Conservation (phyloP, 2,797 vertebrate species). For the Gephyroberyx darwinii region DNA sequence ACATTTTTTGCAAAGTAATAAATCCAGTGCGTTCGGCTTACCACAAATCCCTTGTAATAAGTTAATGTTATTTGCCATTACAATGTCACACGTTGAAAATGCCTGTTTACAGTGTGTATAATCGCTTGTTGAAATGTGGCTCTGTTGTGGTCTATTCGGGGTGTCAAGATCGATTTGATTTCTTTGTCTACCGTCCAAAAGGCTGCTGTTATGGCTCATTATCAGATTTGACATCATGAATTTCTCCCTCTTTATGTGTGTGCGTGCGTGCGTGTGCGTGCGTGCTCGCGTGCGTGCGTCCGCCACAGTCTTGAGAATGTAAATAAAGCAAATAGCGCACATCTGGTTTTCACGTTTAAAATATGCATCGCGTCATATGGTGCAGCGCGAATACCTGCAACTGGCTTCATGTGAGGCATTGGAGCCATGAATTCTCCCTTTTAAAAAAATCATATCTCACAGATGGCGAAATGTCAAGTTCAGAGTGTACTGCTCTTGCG, state of each 20-base stretch:
- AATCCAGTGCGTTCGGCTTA: no score
- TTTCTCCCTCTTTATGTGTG: conserved; percentile 53
- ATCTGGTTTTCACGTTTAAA: conserved; percentile 90
- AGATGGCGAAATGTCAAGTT: conserved; percentile 7
- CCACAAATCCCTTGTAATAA: no score
- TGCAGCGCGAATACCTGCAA: conserved; percentile 49
- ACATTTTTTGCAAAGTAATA: no score
- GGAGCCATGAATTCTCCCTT: conserved; percentile 8
- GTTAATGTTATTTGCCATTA: neutral
- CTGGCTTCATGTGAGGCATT: conserved; percentile 31
- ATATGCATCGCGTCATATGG: conserved; percentile 61
- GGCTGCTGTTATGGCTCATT: conserved; percentile 46
- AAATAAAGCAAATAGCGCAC: conserved; percentile 89
- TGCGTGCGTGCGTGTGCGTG: no score
- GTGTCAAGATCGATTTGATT: conserved; percentile 39
- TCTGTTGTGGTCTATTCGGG: conserved; percentile 18
- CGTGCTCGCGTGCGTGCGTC: no score
- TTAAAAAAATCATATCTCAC: neutral
- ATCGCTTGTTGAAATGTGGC: conserved; percentile 29
- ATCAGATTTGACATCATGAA: conserved; percentile 80
- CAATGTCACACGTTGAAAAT: conserved; percentile 2
- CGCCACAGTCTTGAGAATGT: conserved; percentile 84
- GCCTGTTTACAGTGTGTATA: conserved; percentile 20
- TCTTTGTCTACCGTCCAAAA: conserved; percentile 22
- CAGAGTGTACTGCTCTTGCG: conserved; percentile 5